These are phyloP conservation scores for Drosophila eohydei DNA, from an alignment of 2,888 invertebrate species.

Conservation along the genomic window DNA sequence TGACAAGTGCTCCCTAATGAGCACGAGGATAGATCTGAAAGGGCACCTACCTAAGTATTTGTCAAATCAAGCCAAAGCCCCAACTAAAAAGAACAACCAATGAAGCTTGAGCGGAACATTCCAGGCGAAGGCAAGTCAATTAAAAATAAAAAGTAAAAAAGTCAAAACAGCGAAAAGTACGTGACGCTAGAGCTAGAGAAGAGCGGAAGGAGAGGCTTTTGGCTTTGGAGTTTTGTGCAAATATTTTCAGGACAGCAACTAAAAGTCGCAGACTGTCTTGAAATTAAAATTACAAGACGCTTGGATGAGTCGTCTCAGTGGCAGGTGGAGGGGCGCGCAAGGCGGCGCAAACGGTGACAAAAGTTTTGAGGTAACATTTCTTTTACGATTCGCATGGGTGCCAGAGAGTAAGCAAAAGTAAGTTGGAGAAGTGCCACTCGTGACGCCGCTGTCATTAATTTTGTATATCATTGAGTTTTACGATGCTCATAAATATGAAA, in stretches of 20 bases:
- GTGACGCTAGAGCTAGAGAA: conserved; percentile 71
- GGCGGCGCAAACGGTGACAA: conserved; percentile 48
- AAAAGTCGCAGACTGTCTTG: conserved; percentile 70
- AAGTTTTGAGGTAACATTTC: conserved; percentile 77
- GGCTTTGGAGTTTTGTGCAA: conserved; percentile 22
- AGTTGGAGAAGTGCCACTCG: conserved; percentile 59
- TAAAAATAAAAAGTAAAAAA: conserved; percentile 63
- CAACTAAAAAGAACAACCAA: conserved; percentile 53
- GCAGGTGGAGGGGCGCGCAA: conserved; percentile 19
- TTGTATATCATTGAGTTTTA: conserved; percentile 84
- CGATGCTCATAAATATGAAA: conserved; percentile 83
- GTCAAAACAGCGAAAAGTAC: conserved; percentile 75
- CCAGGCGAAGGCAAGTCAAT: conserved; percentile 81
- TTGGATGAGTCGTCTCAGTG: conserved; percentile 45
- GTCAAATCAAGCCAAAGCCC: conserved; percentile 56
- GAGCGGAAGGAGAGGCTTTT: background rate
- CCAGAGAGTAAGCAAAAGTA: conserved; percentile 53
- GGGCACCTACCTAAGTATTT: conserved; percentile 49
- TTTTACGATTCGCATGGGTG: conserved; percentile 75
- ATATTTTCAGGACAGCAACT: conserved; percentile 61
- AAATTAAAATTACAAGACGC: conserved; percentile 80
- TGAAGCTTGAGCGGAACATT: conserved; percentile 62
- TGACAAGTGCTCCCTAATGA: conserved; percentile 75
- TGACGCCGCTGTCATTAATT: conserved; percentile 79
- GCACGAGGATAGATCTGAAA: conserved; percentile 45